Base-by-base conservation (phyloP, 2,797 vertebrate genomes). In the Enteromius mattozi region DNA sequence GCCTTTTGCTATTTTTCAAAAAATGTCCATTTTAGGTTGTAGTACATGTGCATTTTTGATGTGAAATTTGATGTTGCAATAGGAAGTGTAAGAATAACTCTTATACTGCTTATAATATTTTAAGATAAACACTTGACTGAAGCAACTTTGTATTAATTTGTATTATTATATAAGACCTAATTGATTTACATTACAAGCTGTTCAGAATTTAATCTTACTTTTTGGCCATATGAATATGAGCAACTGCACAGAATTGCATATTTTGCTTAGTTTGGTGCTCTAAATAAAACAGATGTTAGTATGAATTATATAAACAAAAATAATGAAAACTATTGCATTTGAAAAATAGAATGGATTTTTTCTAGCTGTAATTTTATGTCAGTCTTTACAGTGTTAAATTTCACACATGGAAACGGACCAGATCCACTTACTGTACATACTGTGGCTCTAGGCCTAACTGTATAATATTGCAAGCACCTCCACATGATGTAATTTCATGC, bases 401-500 rank as follows among this genome's bases (percentile, higher is more conserved):
- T 71, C 13, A 71, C 69, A 71, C n/a, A 17, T 71, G n/a, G 13
- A 71, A 37, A 33, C 59, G 14, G 35, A 68, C 42, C 51, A 59
- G 56, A 30, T 85, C 33, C 71, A 33, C 47, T 69, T 45, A 24
- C 10, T 84, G 78, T 45, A 33, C 66, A 45, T 7, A 66, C 24
- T 68, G 24, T 61, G 54, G 49, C 51, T 71, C 51, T 21, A 59
- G 74, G 63, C 33, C 63, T 51, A 77, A 70, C 37, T 30, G 12
- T 74, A 2, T 76, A 54, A 24, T 30, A 19, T 42, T 51, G 35
- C 82, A 84, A 37, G 74, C 49, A 61, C 82, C 69, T 78, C 77
- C 70, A 66, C 54, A 89, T 88, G 61, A 86, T 84, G 81, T 79
- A 35, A 87, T 82, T 42, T 88, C 81, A 82, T 78, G 63, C 77